Conservation (phyloP, 1,140 invertebrate species). For the Harpegnathos saltator region DNA sequence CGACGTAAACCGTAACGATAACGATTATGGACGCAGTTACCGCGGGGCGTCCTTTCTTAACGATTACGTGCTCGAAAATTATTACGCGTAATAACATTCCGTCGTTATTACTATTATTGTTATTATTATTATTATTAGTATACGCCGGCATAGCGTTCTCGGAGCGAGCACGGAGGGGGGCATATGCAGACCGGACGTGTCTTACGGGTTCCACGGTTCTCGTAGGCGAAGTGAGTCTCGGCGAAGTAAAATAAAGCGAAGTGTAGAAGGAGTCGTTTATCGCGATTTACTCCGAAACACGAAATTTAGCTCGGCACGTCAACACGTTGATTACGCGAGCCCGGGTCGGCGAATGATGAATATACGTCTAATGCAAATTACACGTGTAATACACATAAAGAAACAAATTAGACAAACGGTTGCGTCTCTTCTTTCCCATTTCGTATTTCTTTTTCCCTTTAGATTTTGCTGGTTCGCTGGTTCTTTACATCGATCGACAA, state of each 20-base stretch:
- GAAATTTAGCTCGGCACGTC: background rate
- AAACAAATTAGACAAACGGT: too few relatives aligned
- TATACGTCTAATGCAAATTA: background rate
- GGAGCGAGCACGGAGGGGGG: background rate
- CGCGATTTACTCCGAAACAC: background rate
- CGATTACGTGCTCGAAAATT: slow-evolving; percentile 86
- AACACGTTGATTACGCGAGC: background rate
- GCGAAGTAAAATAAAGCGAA: slow-evolving; percentile 24
- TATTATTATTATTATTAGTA: slow-evolving; percentile 78
- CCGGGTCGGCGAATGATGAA: slow-evolving; percentile 8
- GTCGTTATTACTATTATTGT: slow-evolving; percentile 83
- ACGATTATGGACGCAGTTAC: slow-evolving; percentile 86
- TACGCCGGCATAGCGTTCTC: slow-evolving; percentile 30
- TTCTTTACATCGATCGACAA: slow-evolving; percentile 18
- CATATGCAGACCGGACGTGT: slow-evolving; percentile 47
- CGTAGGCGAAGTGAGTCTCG: slow-evolving; percentile 27
- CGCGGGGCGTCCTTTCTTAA: slow-evolving; percentile 85
- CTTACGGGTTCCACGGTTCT: slow-evolving; percentile 45
- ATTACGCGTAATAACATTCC: slow-evolving; percentile 85
- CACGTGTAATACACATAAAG: background rate
- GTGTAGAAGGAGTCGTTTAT: background rate
- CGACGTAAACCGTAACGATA: slow-evolving; percentile 86
- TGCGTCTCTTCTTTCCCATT: background rate
- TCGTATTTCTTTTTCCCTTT: background rate
- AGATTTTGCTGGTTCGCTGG: background rate